phyloP scores from a whole-genome alignment of 2,888 invertebrate genomes.

The Nasonovia ribisnigri region DNA sequence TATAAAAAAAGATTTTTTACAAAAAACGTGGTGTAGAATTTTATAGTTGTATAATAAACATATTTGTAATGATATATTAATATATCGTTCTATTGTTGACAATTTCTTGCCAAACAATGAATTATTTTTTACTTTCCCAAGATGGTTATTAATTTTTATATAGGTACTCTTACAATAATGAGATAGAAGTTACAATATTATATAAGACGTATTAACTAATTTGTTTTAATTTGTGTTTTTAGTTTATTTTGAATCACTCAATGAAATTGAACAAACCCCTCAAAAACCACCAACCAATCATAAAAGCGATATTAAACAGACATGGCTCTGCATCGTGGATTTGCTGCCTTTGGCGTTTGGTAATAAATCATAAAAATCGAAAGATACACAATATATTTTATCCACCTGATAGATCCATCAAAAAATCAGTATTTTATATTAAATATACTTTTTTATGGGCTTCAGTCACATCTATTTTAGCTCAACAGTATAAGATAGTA shows the following conservation, averaged over 20 bases:
- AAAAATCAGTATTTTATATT: not conserved
- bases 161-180: not conserved
- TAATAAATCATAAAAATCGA: not conserved
- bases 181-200: not conserved
- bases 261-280: not conserved
- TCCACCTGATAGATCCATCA: no score
- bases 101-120: not conserved
- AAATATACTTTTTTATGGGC: not conserved
- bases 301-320: not conserved
- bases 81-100: no score
- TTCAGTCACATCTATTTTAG: no score
- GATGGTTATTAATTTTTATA: not conserved
- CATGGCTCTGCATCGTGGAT: conserved; percentile 49
- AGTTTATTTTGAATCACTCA: conserved; percentile 48
- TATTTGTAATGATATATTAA: no score
- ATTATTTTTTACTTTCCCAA: not conserved
- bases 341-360: conserved; percentile 45
- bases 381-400: not conserved
- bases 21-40: not conserved
- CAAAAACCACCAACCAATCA: not conserved
- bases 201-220: not conserved
- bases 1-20: not conserved
- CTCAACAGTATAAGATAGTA: no score
- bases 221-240: not conserved
- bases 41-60: not conserved